phyloP scores from a whole-genome alignment of 2,797 vertebrate genomes.

The Morelia viridis region DNA sequence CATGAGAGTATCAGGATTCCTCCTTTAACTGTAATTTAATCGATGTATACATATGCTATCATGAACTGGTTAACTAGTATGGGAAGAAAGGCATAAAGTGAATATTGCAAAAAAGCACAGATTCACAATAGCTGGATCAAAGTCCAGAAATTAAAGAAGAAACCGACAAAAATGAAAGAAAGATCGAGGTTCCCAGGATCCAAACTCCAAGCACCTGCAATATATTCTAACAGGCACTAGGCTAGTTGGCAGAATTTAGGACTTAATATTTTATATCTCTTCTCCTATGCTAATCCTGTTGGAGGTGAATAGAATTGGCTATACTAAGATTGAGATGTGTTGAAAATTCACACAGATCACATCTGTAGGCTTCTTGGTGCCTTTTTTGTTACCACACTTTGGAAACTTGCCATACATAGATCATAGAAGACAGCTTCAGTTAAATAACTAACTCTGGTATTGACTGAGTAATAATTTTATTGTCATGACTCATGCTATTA shows the following conservation, averaged over 20 bases:
- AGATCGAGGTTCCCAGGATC: not conserved
- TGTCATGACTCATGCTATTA: too few relatives aligned
- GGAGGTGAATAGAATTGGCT: not conserved
- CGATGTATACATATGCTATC: not conserved
- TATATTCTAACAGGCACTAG: not conserved
- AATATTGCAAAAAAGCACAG: not conserved
- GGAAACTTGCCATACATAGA: not conserved
- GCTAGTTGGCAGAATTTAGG: not conserved
- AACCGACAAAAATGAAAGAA: not conserved
- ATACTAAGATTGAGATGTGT: not conserved
- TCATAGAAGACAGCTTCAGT: not conserved
- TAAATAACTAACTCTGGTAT: too few relatives aligned
- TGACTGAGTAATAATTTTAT: not conserved
- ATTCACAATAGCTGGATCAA: not conserved
- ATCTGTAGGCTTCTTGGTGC: not conserved
- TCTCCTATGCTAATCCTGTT: not conserved
- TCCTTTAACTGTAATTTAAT: not conserved
- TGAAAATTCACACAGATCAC: not conserved
- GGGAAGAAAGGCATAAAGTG: not conserved
- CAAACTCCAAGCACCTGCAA: not conserved
- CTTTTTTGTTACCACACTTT: not conserved
- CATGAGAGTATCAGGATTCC: not conserved
- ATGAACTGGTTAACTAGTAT: not conserved
- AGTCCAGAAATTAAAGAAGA: not conserved
- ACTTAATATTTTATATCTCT: not conserved